Evolutionary conservation across 2,797 vertebrate genomes (phyloP), one percentile per base, ranked within the genome.

Genomic region (Typhlichthys subterraneus): DNA sequence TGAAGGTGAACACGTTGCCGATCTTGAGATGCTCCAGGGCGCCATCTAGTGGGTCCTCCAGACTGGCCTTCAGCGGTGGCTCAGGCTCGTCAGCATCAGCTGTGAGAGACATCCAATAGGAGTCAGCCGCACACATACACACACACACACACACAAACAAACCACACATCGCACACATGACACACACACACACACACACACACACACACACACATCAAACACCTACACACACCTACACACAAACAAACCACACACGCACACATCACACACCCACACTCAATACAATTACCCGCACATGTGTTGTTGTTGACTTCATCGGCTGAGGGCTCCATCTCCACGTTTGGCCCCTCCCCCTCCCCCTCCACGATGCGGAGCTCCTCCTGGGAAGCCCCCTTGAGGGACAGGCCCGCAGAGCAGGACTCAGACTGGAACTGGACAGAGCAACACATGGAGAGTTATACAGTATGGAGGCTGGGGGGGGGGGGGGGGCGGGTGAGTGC

Each of bases 251-350:
- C 42, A 17, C 33, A 29, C 12, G 5, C 53, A 15, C 1, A 59
- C 7, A 1, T 12, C 6, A 10, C 53, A 57, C 51, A 58, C 19
- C 12, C 13, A 58, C 66, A 10, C 63, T 63, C 58, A 68, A 75
- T 59, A 80, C 0, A 60, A 80, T 89, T 86, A 96, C 95, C 94
- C 89, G 92, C 81, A 61, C 97, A 96, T 66, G 96, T 99, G 76
- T 99, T 99, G 87, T 99, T 99, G 93, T 99, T 99, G 82, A 99
- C 96, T 70, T 99, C 97, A 2, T 99, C 97, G 0, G 96, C 97
- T 0, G 96, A 96, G 0, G 95, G 95, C 0, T 90, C 93, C 0
- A 88, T 47, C 0, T 99, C 96, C 2, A 92, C 69, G 0, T 90
- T 94, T 81, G 98, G 96, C 0, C 96, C 97, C 76, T 99, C 95